Percentiles rank a stretch among this genome's conserved stretches.
phyloP scores from a whole-genome alignment of 1,140 invertebrate species.

The Odontomachus brunneus region DNA sequence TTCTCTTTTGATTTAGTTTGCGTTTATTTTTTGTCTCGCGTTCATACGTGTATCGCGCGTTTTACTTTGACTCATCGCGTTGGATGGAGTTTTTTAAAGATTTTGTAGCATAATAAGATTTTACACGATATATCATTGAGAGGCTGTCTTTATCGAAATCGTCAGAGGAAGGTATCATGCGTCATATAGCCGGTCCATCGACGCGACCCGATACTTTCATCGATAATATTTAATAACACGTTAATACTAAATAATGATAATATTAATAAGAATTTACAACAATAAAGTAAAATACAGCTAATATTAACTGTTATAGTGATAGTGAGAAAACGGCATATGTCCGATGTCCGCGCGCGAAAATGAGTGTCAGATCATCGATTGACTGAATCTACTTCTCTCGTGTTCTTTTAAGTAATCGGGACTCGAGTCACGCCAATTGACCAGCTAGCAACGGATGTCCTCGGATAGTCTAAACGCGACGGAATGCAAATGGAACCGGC shows the following conservation, averaged over 20 bases:
- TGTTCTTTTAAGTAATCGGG: slow-evolving; percentile 48
- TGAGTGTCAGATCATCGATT: slow-evolving; percentile 43
- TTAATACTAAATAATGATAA: slow-evolving; percentile 49
- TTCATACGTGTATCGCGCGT: slow-evolving; percentile 56
- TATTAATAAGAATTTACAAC: slow-evolving; percentile 46
- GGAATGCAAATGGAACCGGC: slow-evolving; percentile 48
- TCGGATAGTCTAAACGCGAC: slow-evolving; percentile 46
- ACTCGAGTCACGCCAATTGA: slow-evolving; percentile 61
- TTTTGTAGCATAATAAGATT: slow-evolving; percentile 35
- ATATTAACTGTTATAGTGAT: slow-evolving; percentile 42
- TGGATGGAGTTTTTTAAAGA: slow-evolving; percentile 34
- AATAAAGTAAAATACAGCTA: slow-evolving; percentile 52
- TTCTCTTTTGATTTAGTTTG: slow-evolving; percentile 46
- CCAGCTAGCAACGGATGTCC: slow-evolving; percentile 57
- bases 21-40: slow-evolving; percentile 8
- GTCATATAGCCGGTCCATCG: slow-evolving; percentile 15
- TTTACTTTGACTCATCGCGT: slow-evolving; percentile 36
- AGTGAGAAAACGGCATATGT: slow-evolving; percentile 11
- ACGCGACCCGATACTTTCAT: slow-evolving; percentile 43
- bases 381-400: slow-evolving; percentile 46
- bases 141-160: slow-evolving; percentile 30
- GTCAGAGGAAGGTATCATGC: slow-evolving; percentile 47
- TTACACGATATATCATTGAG: slow-evolving; percentile 39
- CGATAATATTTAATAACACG: slow-evolving; percentile 23
- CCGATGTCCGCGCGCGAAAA: slow-evolving; percentile 23